Percentiles rank a stretch among this genome's conserved stretches.
Conservation (phyloP, 2,797 vertebrate genomes). For the Bucorvus abyssinicus region DNA sequence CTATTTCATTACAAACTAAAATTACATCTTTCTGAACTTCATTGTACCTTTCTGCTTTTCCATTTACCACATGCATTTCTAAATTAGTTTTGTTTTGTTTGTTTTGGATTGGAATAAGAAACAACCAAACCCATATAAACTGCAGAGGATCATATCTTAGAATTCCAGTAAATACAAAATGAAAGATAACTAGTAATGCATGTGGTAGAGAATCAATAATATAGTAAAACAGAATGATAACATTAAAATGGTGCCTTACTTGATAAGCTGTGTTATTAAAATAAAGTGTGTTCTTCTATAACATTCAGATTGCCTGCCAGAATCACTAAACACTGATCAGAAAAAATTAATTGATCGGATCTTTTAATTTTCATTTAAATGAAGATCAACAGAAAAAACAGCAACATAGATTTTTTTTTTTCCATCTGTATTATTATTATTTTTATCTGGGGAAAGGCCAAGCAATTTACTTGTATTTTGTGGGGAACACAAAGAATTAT, state of each 20-base stretch:
- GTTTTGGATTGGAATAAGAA: background rate
- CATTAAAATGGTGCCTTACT: background rate
- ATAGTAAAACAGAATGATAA: background rate
- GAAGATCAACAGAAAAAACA: background rate
- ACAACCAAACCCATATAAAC: background rate
- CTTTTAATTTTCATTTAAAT: background rate
- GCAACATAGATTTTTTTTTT: background rate
- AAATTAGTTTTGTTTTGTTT: background rate
- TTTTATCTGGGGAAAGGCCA: background rate
- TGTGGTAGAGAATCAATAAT: background rate
- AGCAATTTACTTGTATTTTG: background rate
- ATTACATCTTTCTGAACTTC: background rate
- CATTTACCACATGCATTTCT: background rate
- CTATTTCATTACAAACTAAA: background rate
- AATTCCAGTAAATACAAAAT: background rate
- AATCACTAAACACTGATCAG: background rate
- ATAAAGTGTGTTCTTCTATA: background rate
- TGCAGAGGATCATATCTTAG: background rate
- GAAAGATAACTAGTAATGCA: background rate
- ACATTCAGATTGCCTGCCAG: background rate
- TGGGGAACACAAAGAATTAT: background rate
- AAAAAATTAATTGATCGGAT: background rate
- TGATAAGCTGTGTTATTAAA: background rate
- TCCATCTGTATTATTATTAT: background rate
- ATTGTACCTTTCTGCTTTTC: background rate